Evolutionary conservation across 2,888 invertebrate genomes (phyloP), one percentile per base, ranked within the genome.

Genomic region (Meganola albula): DNA sequence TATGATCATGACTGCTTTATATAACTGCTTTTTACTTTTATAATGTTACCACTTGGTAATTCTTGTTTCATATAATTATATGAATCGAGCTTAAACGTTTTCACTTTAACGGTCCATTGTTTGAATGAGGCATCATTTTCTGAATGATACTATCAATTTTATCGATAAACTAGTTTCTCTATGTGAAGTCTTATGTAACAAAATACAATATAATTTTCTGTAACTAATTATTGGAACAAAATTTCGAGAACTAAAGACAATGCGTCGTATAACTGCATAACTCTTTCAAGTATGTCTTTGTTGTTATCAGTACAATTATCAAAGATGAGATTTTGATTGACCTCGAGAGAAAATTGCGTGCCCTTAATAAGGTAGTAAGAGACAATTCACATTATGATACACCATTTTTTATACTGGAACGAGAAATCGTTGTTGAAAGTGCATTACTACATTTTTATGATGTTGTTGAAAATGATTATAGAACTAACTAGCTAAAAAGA

Each of bases 1-100:
- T 63, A 50, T 60, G 58, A 63, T 49, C 54, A 44, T 52, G 45
- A 52, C 40, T 44, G 31, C 36, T 74, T 77, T 74, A 71, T 63
- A 59, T 74, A 74, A 77, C 58, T 11, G 45, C 53, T 61, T 67
- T 65, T 66, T 61, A 58, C 55, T 66, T 70, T 65, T 49, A 58
- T 60, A 37, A 44, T 53, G 36, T 40, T 49, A 55, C 47, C 31
- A 39, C 37, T 49, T 41, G 47, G 40, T 39, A 31, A 42, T 48
- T 45, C 44, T 48, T 28, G 39, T 40, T 40, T 45, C 27, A 48
- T 35, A 37, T 39, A 34, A 27, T n/a, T 41, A 40, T 41, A 41
- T 30, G 37, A 53, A 45, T 41, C 40, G 34, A 40, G 34, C 29
- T 53, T 36, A 11, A 24, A 36, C 27, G 45, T 51, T 63, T 61